Evolutionary conservation across 2,113 vertebrate species (phyloP).

Genomic region (Chelonoidis abingdonii): DNA sequence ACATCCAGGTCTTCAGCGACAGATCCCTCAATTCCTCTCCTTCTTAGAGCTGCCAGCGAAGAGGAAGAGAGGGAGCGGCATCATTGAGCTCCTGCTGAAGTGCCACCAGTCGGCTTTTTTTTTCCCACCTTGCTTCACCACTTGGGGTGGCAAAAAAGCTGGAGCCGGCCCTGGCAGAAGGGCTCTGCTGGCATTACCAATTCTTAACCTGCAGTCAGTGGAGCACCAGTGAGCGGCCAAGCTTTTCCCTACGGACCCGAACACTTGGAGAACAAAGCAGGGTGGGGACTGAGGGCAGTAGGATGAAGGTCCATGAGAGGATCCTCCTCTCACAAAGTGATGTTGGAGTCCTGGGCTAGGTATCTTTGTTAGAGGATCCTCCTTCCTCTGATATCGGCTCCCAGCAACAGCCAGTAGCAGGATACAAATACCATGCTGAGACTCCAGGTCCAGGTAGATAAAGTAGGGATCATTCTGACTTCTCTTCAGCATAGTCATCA

Average conservation of each 20-base stretch:
- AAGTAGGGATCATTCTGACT: neutral
- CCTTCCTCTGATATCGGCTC: neutral
- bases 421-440: neutral
- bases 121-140: no score
- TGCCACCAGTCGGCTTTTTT: no score
- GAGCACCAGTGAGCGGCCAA: neutral
- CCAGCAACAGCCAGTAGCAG: neutral
- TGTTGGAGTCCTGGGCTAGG: neutral
- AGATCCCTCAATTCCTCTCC: no score
- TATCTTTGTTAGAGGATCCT: neutral
- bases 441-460: neutral
- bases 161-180: no score
- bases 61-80: no score
- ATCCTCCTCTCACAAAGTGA: neutral
- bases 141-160: no score
- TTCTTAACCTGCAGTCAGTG: rapidly evolving
- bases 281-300: neutral
- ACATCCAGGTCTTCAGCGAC: no score
- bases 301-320: neutral
- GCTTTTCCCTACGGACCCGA: neutral
- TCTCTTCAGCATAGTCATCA: neutral
- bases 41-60: no score
- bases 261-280: neutral
- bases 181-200: rapidly evolving
- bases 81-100: no score